phyloP scores from a whole-genome alignment of 1,140 invertebrate species.

The Teleopsis dalmanni region DNA sequence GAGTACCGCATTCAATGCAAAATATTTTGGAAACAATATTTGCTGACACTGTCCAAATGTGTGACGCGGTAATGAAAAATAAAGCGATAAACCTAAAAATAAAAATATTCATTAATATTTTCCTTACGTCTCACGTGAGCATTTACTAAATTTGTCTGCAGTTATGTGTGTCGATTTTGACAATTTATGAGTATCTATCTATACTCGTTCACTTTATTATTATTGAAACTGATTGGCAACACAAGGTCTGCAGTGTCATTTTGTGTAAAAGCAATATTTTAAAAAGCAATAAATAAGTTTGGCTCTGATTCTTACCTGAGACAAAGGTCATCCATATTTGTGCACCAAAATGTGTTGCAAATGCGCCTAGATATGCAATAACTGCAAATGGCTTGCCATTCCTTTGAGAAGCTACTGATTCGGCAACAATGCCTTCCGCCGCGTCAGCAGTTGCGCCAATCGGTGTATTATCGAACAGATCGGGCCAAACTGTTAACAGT shows the following conservation, averaged over 20 bases:
- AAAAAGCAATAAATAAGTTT: neutral
- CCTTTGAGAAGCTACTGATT: neutral
- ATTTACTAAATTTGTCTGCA: no score
- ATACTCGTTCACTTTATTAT: no score
- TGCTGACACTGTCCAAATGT: conserved; percentile 75
- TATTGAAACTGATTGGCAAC: no score
- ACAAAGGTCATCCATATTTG: conserved; percentile 87
- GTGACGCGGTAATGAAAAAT: conserved; percentile 72
- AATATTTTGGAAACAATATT: conserved; percentile 78
- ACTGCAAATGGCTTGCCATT: conserved; percentile 36
- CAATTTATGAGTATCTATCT: no score
- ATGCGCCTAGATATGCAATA: conserved; percentile 63
- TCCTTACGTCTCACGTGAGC: no score
- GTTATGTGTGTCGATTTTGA: no score
- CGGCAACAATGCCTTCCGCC: neutral
- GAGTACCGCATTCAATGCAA: conserved; percentile 64
- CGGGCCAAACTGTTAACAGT: conserved; percentile 51
- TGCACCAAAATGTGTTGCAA: conserved; percentile 68
- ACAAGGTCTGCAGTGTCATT: no score
- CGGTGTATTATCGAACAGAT: conserved; percentile 31
- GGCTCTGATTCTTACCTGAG: conserved; percentile 53
- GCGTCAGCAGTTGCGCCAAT: no score
- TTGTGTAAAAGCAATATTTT: neutral
- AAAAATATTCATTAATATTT: conserved; percentile 8
- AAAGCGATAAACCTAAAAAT: conserved; percentile 65